Conservation (phyloP, 2,888 invertebrate genomes). For the Venustoraphidia nigricollis region DNA sequence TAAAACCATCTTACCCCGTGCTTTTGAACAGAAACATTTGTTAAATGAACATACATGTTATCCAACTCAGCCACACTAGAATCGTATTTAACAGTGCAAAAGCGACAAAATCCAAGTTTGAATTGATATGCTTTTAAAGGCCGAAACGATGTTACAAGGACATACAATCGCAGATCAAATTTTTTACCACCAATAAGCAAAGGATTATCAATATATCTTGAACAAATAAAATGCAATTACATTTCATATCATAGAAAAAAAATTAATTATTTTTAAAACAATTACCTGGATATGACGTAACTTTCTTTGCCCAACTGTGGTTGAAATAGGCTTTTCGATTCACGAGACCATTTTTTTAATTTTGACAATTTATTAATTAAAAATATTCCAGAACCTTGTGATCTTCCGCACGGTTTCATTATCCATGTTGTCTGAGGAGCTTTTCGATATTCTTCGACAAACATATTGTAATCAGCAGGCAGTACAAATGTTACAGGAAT, state of each 20-base stretch:
- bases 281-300: slow-evolving; percentile 82
- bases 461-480: slow-evolving; percentile 93
- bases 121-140: slow-evolving; percentile 88
- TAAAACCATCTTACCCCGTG: slow-evolving; percentile 51
- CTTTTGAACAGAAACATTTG: slow-evolving; percentile 96
- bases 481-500: slow-evolving; percentile 88
- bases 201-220: slow-evolving; percentile 83
- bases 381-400: slow-evolving; percentile 89
- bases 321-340: slow-evolving; percentile 72
- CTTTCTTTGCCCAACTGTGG: slow-evolving; percentile 75
- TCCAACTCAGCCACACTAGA: slow-evolving; percentile 75
- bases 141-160: slow-evolving; percentile 83
- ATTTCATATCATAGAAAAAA: not conserved
- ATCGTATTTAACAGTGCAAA: slow-evolving; percentile 92
- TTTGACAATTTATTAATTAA: slow-evolving; percentile 90
- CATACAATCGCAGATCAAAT: slow-evolving; percentile 84
- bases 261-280: not conserved
- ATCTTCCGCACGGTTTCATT: slow-evolving; percentile 93
- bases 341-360: slow-evolving; percentile 78
- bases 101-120: slow-evolving; percentile 85
- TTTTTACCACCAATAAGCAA: slow-evolving; percentile 90
- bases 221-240: slow-evolving; percentile 8
- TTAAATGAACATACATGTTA: slow-evolving; percentile 88
- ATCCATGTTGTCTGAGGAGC: slow-evolving; percentile 94
- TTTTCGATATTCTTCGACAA: slow-evolving; percentile 90